Conservation (phyloP, 2,797 vertebrate genomes). For the Pangasius krempfi region DNA sequence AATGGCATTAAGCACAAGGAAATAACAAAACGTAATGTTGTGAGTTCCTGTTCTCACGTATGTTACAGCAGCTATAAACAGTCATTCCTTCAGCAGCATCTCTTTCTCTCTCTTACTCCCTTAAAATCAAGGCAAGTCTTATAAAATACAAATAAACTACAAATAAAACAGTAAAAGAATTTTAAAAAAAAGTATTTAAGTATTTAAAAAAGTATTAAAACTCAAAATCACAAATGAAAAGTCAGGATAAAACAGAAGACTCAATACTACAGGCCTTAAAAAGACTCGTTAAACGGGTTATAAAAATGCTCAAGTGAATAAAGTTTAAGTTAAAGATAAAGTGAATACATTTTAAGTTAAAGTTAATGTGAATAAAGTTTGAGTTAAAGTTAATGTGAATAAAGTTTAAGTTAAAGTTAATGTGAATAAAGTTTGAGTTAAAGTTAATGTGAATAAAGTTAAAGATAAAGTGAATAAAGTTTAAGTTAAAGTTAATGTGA, state of each 20-base stretch:
- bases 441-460: not conserved
- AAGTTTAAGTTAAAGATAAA: not conserved
- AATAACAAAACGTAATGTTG: not conserved
- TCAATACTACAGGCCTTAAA: too few species aligned
- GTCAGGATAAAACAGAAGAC: too few species aligned
- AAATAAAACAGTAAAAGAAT: not conserved
- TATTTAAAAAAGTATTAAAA: too few species aligned
- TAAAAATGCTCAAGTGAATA: not conserved
- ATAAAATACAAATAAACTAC: not conserved
- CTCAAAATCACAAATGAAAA: too few species aligned
- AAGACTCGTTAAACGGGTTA: not conserved
- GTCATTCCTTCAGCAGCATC: not conserved
- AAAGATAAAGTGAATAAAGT: not conserved
- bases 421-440: not conserved
- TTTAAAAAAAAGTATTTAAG: not conserved
- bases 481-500: not conserved
- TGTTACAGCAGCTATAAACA: not conserved
- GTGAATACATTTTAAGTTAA: not conserved
- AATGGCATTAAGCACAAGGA: not conserved
- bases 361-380: not conserved
- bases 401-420: not conserved
- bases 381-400: not conserved
- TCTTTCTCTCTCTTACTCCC: not conserved
- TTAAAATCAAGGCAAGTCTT: not conserved
- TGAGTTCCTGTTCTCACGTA: not conserved